Conservation (phyloP, 2,797 vertebrate genomes). For the Hapalemur alaotrensis region DNA sequence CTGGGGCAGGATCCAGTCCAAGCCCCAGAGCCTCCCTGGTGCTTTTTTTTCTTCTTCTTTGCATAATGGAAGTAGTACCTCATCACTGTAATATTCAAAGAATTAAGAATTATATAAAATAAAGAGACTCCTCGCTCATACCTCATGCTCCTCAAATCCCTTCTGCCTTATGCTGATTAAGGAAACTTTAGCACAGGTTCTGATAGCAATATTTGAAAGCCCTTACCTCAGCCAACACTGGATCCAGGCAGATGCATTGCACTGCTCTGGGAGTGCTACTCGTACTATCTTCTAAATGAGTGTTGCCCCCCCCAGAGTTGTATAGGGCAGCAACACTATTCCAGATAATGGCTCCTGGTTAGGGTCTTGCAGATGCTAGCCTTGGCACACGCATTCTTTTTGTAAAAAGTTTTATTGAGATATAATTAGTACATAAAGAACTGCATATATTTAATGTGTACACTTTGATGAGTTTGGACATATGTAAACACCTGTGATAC, state of each 20-base stretch:
- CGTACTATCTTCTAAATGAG: too few species aligned
- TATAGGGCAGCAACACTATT: background rate
- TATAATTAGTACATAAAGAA: background rate
- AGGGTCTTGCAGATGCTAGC: background rate
- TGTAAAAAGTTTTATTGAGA: background rate
- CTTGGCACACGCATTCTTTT: background rate
- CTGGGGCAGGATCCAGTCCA: background rate
- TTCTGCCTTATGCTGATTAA: background rate
- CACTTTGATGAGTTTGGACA: background rate
- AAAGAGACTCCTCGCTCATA: background rate
- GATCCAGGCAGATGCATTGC: background rate
- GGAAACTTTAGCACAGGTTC: background rate
- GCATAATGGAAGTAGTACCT: background rate
- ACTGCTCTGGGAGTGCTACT: too few species aligned
- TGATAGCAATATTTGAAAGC: background rate
- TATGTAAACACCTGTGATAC: background rate
- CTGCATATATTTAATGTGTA: background rate
- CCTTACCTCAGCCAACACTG: background rate
- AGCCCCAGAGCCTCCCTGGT: background rate
- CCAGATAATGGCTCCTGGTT: background rate
- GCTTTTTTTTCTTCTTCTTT: background rate
- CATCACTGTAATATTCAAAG: background rate
- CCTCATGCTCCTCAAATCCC: background rate
- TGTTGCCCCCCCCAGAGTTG: too few species aligned
- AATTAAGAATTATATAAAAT: background rate